Conservation (phyloP, 2,113 vertebrate species). For the Microtus ochrogaster region DNA sequence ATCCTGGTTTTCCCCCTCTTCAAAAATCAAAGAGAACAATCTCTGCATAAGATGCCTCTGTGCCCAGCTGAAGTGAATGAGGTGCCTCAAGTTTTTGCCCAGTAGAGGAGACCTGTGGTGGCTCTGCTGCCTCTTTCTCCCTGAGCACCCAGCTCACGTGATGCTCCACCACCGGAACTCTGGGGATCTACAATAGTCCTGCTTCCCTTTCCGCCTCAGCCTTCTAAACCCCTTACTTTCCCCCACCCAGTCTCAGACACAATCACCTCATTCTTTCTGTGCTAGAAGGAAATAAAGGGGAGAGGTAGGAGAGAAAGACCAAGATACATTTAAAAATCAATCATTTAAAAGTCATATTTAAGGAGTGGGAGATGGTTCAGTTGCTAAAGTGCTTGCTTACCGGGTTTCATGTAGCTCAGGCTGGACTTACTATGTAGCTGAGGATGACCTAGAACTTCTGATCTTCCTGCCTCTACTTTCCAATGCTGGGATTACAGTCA, state of each 20-base stretch:
- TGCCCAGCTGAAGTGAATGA: not conserved
- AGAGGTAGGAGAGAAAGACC: not conserved
- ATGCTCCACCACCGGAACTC: not conserved
- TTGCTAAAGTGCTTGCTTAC: not conserved
- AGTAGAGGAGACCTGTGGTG: not conserved
- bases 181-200: not conserved
- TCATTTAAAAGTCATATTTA: not conserved
- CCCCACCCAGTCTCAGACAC: not conserved
- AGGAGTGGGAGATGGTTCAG: not conserved
- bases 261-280: not conserved
- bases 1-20: not conserved
- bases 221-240: not conserved
- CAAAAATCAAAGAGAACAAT: not conserved
- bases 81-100: not conserved
- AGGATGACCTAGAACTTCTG: not conserved
- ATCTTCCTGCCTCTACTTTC: not conserved
- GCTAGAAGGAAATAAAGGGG: conserved; percentile 1
- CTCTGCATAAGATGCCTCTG: not conserved
- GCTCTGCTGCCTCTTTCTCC: not conserved
- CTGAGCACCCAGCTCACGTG: not conserved
- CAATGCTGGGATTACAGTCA: not conserved
- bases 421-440: not conserved
- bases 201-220: not conserved
- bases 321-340: not conserved
- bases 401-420: not conserved